These are phyloP conservation scores for Catagonus wagneri DNA, from an alignment of 2,113 vertebrate genomes.

Conservation along the genomic window DNA sequence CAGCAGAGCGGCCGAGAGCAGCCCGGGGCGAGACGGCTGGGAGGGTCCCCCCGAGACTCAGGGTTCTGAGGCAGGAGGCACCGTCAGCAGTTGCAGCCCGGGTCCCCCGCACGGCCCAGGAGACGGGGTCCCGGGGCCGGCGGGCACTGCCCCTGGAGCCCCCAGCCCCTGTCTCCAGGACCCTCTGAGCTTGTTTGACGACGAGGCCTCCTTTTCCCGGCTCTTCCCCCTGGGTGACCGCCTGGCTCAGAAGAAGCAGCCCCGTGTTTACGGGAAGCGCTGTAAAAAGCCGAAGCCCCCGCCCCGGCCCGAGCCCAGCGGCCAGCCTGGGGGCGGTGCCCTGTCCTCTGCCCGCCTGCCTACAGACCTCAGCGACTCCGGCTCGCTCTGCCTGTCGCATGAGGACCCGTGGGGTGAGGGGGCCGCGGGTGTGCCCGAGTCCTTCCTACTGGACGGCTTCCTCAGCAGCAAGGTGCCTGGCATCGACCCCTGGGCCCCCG, in stretches of 20 bases:
- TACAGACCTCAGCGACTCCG: conserved; percentile 85
- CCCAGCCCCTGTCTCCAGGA: conserved; percentile 71
- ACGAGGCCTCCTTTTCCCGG: conserved; percentile 93
- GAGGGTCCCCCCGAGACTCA: accelerated
- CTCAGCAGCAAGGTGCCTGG: conserved; percentile 86
- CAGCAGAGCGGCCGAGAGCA: neutral
- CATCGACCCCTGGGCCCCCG: conserved; percentile 49
- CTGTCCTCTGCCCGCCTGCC: conserved; percentile 66
- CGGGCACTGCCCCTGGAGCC: neutral
- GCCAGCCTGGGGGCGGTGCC: neutral
- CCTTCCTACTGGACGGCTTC: conserved; percentile 92
- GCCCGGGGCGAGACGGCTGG: accelerated
- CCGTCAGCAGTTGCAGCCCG: neutral
- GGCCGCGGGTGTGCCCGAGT: conserved; percentile 90
- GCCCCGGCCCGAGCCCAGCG: neutral
- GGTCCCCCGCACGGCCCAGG: accelerated
- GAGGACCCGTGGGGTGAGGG: conserved; percentile 90
- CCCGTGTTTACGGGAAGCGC: conserved; percentile 94
- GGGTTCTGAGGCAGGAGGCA: neutral
- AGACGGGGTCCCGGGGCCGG: accelerated
- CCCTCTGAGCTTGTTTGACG: conserved; percentile 90
- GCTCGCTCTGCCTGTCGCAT: conserved; percentile 86
- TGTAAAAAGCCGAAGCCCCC: conserved; percentile 88
- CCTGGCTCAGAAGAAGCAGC: conserved; percentile 92
- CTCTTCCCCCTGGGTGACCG: conserved; percentile 93